Evolutionary conservation across 35 echinoderm and acorn worm species (phyloP).

Genomic region (Ophioderma brevispina): DNA sequence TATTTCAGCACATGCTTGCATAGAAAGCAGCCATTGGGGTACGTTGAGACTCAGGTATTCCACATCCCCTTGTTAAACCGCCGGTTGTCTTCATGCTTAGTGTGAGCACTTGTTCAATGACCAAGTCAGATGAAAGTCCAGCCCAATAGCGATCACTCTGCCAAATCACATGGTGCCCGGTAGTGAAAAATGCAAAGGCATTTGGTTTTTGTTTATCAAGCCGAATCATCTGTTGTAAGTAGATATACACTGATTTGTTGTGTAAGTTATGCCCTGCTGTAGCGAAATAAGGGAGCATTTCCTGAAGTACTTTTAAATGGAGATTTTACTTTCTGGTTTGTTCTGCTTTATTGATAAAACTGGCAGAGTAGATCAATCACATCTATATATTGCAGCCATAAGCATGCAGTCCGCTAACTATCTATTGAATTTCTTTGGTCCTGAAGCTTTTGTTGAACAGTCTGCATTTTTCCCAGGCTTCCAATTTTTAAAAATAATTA

Average conservation of each 20-base stretch:
- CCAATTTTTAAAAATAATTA: too few species aligned
- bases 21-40: slow-evolving; percentile 28
- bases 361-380: too few species aligned
- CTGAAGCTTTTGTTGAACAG: too few species aligned
- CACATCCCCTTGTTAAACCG: slow-evolving; percentile 56
- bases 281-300: slow-evolving; percentile 70
- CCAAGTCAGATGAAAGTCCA: slow-evolving; percentile 47
- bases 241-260: slow-evolving; percentile 41
- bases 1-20: slow-evolving; percentile 35
- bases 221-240: slow-evolving; percentile 57
- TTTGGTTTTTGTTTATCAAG: slow-evolving; percentile 52
- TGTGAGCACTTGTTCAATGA: slow-evolving; percentile 72
- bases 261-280: slow-evolving; percentile 63
- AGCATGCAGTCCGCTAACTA: too few species aligned
- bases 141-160: slow-evolving; percentile 63
- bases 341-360: too few species aligned
- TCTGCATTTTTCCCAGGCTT: too few species aligned
- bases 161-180: slow-evolving; percentile 46
- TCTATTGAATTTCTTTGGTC: too few species aligned
- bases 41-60: slow-evolving; percentile 43
- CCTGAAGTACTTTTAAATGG: slow-evolving; percentile 24
- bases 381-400: too few species aligned
- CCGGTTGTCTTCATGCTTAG: slow-evolving; percentile 71
- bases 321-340: slow-evolving; percentile 56
- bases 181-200: slow-evolving; percentile 28